These are phyloP conservation scores for Pseudoatta argentina DNA, from an alignment of 1,140 invertebrate species.

Conservation along the genomic window DNA sequence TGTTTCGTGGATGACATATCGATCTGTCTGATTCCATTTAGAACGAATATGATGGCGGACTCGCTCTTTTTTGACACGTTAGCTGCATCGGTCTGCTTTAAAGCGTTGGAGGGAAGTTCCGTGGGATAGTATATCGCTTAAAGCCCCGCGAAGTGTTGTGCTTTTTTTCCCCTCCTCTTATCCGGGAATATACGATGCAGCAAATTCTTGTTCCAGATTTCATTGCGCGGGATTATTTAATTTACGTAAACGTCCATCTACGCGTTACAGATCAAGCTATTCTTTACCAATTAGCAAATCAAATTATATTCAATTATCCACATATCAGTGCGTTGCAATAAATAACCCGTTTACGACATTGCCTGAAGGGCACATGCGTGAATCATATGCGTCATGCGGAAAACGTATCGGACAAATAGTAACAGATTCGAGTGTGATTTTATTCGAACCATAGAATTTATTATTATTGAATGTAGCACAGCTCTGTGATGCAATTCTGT, in stretches of 20 bases:
- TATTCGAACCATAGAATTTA: constrained; percentile 62
- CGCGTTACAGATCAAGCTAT: constrained; percentile 27
- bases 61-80: constrained; percentile 25
- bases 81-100: constrained; percentile 54
- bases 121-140: constrained; percentile 61
- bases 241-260: constrained; percentile 42
- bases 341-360: constrained; percentile 9
- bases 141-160: constrained; percentile 56
- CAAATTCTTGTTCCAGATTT: constrained; percentile 62
- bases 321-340: constrained; percentile 13
- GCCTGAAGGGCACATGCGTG: not conserved
- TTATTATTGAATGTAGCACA: constrained; percentile 38
- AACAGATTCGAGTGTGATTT: constrained; percentile 38
- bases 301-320: constrained; percentile 37
- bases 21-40: constrained; percentile 32
- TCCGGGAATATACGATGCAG: constrained; percentile 59
- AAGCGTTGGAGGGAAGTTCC: constrained; percentile 30
- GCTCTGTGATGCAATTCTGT: not conserved
- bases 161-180: constrained; percentile 36
- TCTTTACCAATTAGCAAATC: constrained; percentile 35
- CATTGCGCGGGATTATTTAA: constrained; percentile 57
- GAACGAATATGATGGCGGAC: constrained; percentile 17
- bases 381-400: not conserved
- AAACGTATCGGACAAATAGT: constrained; percentile 5
- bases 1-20: constrained; percentile 48